Evolutionary conservation across 2,113 vertebrate species (phyloP).

Genomic region (Rhinolophus ferrumequinum): DNA sequence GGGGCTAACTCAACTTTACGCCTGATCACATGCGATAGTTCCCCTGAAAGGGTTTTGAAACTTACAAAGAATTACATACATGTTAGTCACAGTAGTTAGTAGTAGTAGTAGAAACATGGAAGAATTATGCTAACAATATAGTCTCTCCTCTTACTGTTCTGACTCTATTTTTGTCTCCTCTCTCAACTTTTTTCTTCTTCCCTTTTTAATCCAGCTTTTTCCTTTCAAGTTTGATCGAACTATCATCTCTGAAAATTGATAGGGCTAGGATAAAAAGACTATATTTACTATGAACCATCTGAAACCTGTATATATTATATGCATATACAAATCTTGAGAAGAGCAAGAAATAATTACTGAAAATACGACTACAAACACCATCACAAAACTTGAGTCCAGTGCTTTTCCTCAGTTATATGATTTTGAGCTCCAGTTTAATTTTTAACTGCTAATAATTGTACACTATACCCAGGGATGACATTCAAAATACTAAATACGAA

Average conservation of each 20-base stretch:
- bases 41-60: neutral
- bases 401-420: neutral
- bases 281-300: neutral
- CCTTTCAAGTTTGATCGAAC: neutral
- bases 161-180: neutral
- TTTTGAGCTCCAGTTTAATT: neutral
- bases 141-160: neutral
- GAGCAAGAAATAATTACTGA: neutral
- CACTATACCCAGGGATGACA: neutral
- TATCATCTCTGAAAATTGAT: neutral
- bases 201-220: neutral
- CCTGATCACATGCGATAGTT: neutral
- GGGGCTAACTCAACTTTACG: neutral
- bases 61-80: neutral
- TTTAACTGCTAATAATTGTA: neutral
- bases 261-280: neutral
- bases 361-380: neutral
- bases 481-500: neutral
- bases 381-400: neutral
- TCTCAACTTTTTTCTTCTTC: neutral
- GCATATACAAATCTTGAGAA: neutral
- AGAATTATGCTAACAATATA: neutral
- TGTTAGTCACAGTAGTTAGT: neutral
- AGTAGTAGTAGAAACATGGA: neutral
- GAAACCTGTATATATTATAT: neutral